These are phyloP conservation scores for Apodemia zela DNA, from an alignment of 2,888 invertebrate genomes.

Conservation along the genomic window DNA sequence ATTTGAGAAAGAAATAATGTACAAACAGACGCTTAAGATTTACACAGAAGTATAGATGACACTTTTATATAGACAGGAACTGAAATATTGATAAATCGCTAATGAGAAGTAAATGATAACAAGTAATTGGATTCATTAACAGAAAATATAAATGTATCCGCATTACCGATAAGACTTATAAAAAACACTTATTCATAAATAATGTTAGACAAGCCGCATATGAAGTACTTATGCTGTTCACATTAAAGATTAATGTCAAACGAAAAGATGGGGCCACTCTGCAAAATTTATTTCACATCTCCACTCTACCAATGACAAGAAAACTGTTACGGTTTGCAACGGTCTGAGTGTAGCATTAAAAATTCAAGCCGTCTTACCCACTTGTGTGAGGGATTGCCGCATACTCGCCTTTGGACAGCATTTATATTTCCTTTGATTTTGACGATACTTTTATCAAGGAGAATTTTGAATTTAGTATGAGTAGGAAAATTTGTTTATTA, in stretches of 20 bases:
- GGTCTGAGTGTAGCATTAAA: conserved; percentile 81
- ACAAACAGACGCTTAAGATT: too few relatives aligned
- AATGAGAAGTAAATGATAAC: neutral
- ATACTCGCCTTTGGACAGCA: conserved; percentile 77
- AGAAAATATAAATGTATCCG: neutral
- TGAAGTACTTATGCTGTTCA: conserved; percentile 67
- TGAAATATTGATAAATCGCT: neutral
- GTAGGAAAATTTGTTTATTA: too few relatives aligned
- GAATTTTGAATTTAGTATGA: conserved; percentile 27
- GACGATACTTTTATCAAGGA: conserved; percentile 40
- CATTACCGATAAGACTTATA: neutral
- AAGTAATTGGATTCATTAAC: neutral
- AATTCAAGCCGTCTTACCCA: conserved; percentile 78
- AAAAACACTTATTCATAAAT: conserved; percentile 55
- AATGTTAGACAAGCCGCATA: conserved; percentile 69
- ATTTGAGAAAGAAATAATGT: too few relatives aligned
- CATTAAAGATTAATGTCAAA: conserved; percentile 77
- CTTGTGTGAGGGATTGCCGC: conserved; percentile 80
- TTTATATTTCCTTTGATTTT: conserved; percentile 76
- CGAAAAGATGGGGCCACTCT: conserved; percentile 81
- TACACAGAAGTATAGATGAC: too few relatives aligned
- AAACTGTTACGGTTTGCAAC: conserved; percentile 81
- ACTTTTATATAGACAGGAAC: neutral
- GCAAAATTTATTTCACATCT: conserved; percentile 80
- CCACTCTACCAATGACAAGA: conserved; percentile 79